phyloP scores from a whole-genome alignment of 2,888 invertebrate species.

The Idaea biselata region DNA sequence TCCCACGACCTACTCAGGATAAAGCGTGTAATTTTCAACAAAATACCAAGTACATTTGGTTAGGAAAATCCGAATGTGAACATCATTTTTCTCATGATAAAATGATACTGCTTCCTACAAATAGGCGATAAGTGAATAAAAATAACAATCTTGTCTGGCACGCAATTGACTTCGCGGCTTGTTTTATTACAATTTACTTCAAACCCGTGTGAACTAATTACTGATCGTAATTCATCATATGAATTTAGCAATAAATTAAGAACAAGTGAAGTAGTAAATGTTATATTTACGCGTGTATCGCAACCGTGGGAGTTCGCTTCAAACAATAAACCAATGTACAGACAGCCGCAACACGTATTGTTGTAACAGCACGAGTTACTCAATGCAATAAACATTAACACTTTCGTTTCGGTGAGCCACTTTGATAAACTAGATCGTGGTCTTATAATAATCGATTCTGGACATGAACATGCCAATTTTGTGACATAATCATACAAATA shows the following conservation, averaged over 20 bases:
- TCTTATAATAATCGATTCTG: constrained; percentile 17
- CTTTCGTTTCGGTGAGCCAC: constrained; percentile 40
- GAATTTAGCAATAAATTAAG: not conserved
- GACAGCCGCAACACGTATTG: constrained; percentile 22
- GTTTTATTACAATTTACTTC: not conserved
- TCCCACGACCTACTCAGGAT: not conserved
- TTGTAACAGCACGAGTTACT: constrained; percentile 29
- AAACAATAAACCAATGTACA: constrained; percentile 23
- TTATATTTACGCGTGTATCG: constrained; percentile 6
- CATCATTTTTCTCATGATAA: no score
- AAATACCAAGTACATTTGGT: not conserved
- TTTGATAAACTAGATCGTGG: constrained; percentile 26
- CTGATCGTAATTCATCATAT: not conserved
- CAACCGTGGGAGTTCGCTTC: constrained; percentile 25
- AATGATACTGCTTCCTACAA: no score
- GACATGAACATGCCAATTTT: constrained; percentile 22
- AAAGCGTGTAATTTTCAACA: not conserved
- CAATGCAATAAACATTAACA: constrained; percentile 31
- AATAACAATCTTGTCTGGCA: not conserved
- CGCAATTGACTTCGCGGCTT: not conserved
- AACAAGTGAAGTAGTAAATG: not conserved
- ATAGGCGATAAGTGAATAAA: not conserved
- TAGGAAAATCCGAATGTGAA: not conserved
- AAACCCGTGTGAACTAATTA: not conserved
- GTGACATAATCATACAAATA: constrained; percentile 33